These are phyloP conservation scores for Aldrovandia affinis DNA, from an alignment of 2,797 vertebrate genomes.

Conservation along the genomic window DNA sequence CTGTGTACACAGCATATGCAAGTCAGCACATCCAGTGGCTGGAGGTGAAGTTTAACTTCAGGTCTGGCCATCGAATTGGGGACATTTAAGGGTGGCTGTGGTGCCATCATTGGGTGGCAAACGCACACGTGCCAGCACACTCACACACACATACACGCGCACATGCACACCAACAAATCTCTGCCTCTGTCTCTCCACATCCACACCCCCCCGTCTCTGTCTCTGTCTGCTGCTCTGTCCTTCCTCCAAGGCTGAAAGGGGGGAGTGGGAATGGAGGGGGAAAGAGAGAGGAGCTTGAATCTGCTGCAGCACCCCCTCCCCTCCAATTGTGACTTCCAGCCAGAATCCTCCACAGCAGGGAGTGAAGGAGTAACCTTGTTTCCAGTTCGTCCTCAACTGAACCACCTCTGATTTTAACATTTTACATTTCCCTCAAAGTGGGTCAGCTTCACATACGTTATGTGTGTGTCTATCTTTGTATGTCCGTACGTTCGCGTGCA, in stretches of 20 bases:
- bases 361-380: slow-evolving; percentile 51
- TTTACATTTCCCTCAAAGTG: slow-evolving; percentile 47
- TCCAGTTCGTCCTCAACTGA: slow-evolving; percentile 45
- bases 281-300: slow-evolving; percentile 39
- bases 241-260: slow-evolving; percentile 55
- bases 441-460: slow-evolving; percentile 35
- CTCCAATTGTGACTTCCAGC: slow-evolving; percentile 7
- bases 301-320: background rate
- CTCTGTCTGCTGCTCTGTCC: slow-evolving; percentile 42
- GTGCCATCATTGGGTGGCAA: background rate
- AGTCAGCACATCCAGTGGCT: slow-evolving; percentile 27
- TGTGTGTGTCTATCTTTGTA: background rate
- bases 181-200: background rate
- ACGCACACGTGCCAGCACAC: slow-evolving; percentile 11
- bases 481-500: background rate
- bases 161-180: slow-evolving; percentile 22
- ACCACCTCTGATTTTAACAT: slow-evolving; percentile 44
- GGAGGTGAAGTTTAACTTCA: slow-evolving; percentile 10
- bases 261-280: slow-evolving; percentile 22
- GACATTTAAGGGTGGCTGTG: background rate
- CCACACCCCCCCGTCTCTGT: background rate
- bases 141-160: background rate
- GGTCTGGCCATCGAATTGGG: background rate
- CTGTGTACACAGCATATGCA: slow-evolving; percentile 26
- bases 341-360: slow-evolving; percentile 46